Percentiles rank a stretch among this genome's conserved stretches.
Conservation (phyloP, 2,888 invertebrate species). For the Ormyrus thymus region DNA sequence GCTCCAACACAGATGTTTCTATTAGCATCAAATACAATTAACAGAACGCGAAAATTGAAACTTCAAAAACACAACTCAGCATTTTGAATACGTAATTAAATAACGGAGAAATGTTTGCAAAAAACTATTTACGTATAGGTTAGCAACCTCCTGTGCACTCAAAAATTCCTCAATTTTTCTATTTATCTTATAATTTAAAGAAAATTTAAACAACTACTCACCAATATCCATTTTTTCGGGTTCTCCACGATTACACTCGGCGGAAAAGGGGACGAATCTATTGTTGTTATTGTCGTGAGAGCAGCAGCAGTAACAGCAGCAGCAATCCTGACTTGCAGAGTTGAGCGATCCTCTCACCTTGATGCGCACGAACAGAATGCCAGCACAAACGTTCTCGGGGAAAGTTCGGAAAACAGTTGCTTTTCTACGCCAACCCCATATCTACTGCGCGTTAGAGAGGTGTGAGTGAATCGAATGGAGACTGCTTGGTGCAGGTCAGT, state of each 20-base stretch:
- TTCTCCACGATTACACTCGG: slow-evolving; percentile 31
- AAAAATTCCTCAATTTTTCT: not conserved
- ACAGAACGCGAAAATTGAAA: not conserved
- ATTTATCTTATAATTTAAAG: not conserved
- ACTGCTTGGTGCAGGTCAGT: too few relatives aligned
- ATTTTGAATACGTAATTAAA: slow-evolving; percentile 8
- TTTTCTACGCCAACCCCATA: too few relatives aligned
- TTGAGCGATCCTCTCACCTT: not conserved
- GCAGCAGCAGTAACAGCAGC: not conserved
- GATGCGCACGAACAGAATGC: too few relatives aligned
- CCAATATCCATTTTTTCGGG: slow-evolving; percentile 51
- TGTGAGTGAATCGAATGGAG: too few relatives aligned
- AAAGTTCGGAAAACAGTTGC: too few relatives aligned
- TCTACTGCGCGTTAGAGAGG: too few relatives aligned
- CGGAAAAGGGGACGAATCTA: not conserved
- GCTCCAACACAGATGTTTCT: not conserved
- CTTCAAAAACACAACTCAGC: not conserved
- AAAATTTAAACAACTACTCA: not conserved
- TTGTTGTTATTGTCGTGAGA: slow-evolving; percentile 21
- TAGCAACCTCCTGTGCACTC: slow-evolving; percentile 7
- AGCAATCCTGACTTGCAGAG: slow-evolving; percentile 37
- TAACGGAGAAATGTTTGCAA: not conserved
- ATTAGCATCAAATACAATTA: slow-evolving; percentile 1
- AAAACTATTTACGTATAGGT: slow-evolving; percentile 34
- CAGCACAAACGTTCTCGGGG: too few relatives aligned